Conservation (phyloP, 2,888 invertebrate genomes). For the Ectobius pallidus region DNA sequence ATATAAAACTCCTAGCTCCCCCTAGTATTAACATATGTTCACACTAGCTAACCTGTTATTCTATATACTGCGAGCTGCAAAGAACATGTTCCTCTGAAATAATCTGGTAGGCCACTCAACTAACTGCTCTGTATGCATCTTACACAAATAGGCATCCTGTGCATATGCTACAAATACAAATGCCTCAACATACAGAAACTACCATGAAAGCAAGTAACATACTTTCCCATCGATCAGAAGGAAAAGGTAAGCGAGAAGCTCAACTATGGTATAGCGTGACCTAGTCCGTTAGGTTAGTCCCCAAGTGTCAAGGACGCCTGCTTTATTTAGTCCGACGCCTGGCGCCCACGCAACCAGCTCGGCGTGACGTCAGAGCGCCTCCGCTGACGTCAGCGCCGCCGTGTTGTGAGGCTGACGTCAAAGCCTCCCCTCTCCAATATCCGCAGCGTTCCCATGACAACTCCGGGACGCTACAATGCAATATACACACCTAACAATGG, state of each 20-base stretch:
- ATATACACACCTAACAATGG: background rate
- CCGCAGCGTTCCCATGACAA: conserved; percentile 4
- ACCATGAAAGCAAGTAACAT: too few relatives aligned
- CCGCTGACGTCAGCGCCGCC: conserved; percentile 27
- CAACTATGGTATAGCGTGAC: conserved; percentile 7
- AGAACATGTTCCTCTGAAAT: too few relatives aligned
- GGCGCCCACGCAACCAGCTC: conserved; percentile 29
- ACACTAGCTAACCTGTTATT: too few relatives aligned
- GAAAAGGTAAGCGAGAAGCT: background rate
- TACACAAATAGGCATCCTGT: too few relatives aligned
- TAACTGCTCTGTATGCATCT: too few relatives aligned
- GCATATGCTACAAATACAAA: too few relatives aligned
- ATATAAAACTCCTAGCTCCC: too few relatives aligned
- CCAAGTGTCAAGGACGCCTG: conserved; percentile 26
- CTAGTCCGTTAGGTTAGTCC: conserved; percentile 27
- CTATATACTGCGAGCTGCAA: too few relatives aligned
- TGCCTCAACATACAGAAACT: too few relatives aligned
- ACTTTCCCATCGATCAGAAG: conserved; percentile 9
- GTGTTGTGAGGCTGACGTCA: conserved; percentile 23
- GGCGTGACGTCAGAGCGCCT: conserved; percentile 31
- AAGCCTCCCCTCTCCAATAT: background rate
- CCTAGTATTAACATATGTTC: too few relatives aligned
- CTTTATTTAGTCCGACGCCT: conserved; percentile 28
- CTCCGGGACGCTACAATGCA: background rate
- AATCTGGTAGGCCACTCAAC: too few relatives aligned